phyloP scores from a whole-genome alignment of 2,797 vertebrate species.

The Emydoidea blandingii region DNA sequence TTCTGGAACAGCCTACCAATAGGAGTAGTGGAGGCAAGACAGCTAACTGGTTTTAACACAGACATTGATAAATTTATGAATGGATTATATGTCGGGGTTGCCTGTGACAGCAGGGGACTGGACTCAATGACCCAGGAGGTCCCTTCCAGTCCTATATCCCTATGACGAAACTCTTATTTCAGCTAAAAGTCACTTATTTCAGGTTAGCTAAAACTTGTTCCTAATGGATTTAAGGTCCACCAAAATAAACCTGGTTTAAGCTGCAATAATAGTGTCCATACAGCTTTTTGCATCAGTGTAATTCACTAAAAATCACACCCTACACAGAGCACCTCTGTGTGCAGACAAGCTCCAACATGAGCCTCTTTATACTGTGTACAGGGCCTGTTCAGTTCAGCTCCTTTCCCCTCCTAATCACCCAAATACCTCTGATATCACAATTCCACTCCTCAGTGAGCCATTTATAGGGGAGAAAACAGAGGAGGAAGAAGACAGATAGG shows the following conservation, averaged over 20 bases:
- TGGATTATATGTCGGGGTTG: neutral
- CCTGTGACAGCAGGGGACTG: neutral
- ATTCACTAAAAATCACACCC: conserved; percentile 18
- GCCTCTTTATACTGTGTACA: neutral
- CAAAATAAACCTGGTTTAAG: neutral
- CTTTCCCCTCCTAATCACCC: fast-evolving
- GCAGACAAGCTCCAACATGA: neutral
- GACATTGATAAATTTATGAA: neutral
- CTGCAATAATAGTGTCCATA: neutral
- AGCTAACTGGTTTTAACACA: neutral
- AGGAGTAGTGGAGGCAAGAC: neutral
- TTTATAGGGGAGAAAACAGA: neutral
- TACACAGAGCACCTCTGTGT: neutral
- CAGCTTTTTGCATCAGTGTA: neutral
- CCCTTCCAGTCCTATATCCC: neutral
- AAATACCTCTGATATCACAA: fast-evolving
- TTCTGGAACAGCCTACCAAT: neutral
- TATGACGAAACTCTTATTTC: neutral
- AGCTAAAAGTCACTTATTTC: conserved; percentile 6
- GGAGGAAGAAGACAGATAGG: neutral
- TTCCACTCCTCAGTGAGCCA: neutral
- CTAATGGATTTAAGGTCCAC: neutral
- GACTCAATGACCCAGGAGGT: neutral
- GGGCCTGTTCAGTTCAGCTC: neutral
- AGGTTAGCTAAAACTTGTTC: neutral